Base-by-base conservation (phyloP, 2,888 invertebrate species). In the Drosophila borealis region DNA sequence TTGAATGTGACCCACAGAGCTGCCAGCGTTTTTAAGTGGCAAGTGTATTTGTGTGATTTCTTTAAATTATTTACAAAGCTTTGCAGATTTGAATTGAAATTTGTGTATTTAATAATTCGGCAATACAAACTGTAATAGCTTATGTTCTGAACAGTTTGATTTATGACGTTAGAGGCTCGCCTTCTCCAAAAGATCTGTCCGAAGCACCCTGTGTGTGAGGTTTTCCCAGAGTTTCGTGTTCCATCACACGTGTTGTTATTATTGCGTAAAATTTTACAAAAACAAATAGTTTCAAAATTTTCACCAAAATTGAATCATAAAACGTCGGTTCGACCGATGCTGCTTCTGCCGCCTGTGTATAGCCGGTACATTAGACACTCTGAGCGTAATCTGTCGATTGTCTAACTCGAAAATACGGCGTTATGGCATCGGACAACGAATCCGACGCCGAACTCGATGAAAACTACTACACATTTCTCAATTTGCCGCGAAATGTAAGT, bases 401-500 rank as follows among this genome's bases (percentile, higher is more conserved):
- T 54, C 53, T 37, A 75, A 45, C 44, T 34, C 41, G 19, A 39
- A 70, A 62, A 57, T 34, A 42, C 39, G 53, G 51, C 56, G 56
- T 49, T 50, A 91, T 91, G 91, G 78, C 89, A 54, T 81, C 83
- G 49, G 95, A 96, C 89, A 94, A 94, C 49, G 96, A 96, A 79
- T 95, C 94, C 87, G 94, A 94, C 80, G 94, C 89, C 64, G 90
- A 91, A 66, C 92, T 95, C 65, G 96, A 96, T 93, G 97, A 97
- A 89, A 97, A 98, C 93, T 97, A 96, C 93, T 98, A 98, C 92
- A 95, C 97, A 70, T 96, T 97, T 92, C 93, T 98, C 57, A 98
- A 98, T 93, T 94, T 98, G 71, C 94, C 97, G 9, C 95, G 94
- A 94, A 95, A 96, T 93, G 97, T 97, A 94, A 95, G 94, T 91